Conservation (phyloP, 2,113 vertebrate genomes). For the Mohoua ochrocephala region DNA sequence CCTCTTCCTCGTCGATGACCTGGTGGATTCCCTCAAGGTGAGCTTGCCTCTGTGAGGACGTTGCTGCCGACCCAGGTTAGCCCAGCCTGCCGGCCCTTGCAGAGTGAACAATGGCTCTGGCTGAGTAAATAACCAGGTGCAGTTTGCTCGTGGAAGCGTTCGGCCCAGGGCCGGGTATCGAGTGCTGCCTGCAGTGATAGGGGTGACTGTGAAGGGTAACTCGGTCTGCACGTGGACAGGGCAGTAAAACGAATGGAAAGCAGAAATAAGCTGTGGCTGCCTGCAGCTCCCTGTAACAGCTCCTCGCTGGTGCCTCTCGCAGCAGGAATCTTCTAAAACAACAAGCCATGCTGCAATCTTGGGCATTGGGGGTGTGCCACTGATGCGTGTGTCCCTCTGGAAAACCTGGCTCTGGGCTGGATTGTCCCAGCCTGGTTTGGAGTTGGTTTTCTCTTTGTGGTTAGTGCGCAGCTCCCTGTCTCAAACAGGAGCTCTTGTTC, state of each 20-base stretch:
- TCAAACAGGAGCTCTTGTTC: background rate
- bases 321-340: background rate
- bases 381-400: background rate
- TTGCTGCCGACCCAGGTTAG: background rate
- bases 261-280: background rate
- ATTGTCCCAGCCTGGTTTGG: background rate
- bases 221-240: background rate
- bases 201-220: background rate
- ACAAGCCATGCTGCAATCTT: background rate
- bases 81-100: background rate
- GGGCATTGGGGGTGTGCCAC: background rate
- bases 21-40: slow-evolving; percentile 98
- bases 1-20: slow-evolving; percentile 94
- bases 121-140: background rate
- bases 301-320: background rate
- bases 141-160: background rate
- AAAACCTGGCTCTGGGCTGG: background rate
- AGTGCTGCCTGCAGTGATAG: background rate
- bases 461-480: background rate
- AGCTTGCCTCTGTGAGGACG: background rate
- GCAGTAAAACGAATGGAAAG: background rate
- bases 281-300: background rate
- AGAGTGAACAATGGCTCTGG: background rate
- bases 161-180: rapidly evolving
- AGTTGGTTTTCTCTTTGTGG: background rate